phyloP scores from a whole-genome alignment of 2,113 vertebrate genomes.

The Pterophyllum scalare region DNA sequence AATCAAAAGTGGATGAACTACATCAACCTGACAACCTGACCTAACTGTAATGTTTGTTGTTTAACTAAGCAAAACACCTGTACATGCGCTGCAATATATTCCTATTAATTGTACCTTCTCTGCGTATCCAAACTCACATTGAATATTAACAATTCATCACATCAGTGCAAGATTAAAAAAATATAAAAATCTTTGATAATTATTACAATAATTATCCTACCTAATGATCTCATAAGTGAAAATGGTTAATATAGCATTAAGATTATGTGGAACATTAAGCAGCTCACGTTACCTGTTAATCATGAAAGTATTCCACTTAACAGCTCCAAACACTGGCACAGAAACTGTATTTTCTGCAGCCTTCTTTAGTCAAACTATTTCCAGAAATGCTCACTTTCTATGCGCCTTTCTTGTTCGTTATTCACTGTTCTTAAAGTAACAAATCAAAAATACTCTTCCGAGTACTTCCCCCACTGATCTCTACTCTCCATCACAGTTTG shows the following conservation, averaged over 20 bases:
- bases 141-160: conserved; percentile 37
- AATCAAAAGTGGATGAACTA: not conserved
- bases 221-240: conserved; percentile 49
- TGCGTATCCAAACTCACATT: conserved; percentile 1
- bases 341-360: not conserved
- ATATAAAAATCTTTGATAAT: conserved; percentile 31
- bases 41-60: not conserved
- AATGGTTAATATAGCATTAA: conserved; percentile 15
- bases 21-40: not conserved
- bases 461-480: conserved; percentile 12
- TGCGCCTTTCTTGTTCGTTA: not conserved
- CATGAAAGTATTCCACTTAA: not conserved
- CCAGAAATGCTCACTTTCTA: too few relatives aligned
- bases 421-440: not conserved
- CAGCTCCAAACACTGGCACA: not conserved
- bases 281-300: conserved; percentile 15
- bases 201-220: conserved; percentile 44
- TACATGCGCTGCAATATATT: not conserved
- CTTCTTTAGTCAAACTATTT: not conserved
- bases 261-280: conserved; percentile 40
- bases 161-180: conserved; percentile 31
- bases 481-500: not conserved
- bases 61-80: not conserved
- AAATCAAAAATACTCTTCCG: not conserved
- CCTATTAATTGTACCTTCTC: not conserved